These are phyloP conservation scores for Macropis europaea DNA, from an alignment of 2,888 invertebrate genomes.

Conservation along the genomic window DNA sequence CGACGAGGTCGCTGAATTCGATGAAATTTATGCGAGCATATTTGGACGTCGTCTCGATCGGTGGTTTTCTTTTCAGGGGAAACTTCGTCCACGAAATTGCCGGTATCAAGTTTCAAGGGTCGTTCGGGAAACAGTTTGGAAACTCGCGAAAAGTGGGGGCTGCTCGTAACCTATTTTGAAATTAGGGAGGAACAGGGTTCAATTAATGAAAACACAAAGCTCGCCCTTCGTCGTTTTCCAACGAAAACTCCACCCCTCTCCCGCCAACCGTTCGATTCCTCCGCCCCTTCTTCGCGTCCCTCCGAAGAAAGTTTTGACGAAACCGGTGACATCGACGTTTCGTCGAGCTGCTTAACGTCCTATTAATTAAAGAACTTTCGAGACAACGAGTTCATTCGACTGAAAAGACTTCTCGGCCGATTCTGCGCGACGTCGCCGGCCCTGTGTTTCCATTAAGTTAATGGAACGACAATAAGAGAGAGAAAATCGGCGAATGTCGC, in stretches of 20 bases:
- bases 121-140: neutral
- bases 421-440: neutral
- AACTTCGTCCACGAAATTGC: slow-evolving; percentile 3
- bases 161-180: slow-evolving; percentile 37
- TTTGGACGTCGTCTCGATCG: neutral
- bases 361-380: slow-evolving; percentile 58
- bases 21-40: too few species aligned
- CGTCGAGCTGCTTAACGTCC: slow-evolving; percentile 44
- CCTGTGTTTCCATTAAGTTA: slow-evolving; percentile 22
- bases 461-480: neutral
- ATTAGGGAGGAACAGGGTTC: slow-evolving; percentile 17
- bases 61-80: neutral
- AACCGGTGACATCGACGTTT: slow-evolving; percentile 49
- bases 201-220: slow-evolving; percentile 25
- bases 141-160: neutral
- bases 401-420: neutral
- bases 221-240: neutral
- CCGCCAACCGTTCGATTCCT: slow-evolving; percentile 20
- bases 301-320: slow-evolving; percentile 32
- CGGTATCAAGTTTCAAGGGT: slow-evolving; percentile 7
- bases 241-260: slow-evolving; percentile 17
- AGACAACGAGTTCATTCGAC: slow-evolving; percentile 47
- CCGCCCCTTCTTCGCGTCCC: slow-evolving; percentile 5
- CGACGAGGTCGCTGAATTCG: too few species aligned
- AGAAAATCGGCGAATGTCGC: neutral